A percentile compares a stretch with the other conserved stretches of the same genome.
Evolutionary conservation across 35 echinoderm and acorn worm genomes (phyloP).

Genomic region (Eucidaris tribuloides): DNA sequence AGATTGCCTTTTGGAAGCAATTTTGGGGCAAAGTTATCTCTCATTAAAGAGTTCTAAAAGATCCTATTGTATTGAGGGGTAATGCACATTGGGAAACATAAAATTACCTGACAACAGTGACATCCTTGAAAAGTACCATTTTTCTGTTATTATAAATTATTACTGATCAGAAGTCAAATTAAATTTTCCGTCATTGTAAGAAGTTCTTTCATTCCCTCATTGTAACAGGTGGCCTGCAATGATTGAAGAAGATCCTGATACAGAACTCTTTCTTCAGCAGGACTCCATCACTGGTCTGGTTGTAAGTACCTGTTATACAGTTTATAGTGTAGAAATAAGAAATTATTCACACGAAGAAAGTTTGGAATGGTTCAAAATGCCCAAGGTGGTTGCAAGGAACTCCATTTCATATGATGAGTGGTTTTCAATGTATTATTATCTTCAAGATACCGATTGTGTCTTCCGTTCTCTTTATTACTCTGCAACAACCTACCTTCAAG

Average conservation of each 20-base stretch:
- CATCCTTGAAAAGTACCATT: neutral
- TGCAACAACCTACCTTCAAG: too few species aligned
- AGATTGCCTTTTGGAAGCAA: neutral
- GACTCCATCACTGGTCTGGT: neutral
- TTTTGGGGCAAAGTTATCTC: too few species aligned
- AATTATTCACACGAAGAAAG: too few species aligned
- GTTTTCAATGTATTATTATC: too few species aligned
- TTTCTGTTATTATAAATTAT: neutral
- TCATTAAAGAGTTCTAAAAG: neutral
- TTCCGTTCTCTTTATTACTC: too few species aligned
- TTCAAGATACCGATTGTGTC: too few species aligned
- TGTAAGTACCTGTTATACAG: constrained; percentile 38
- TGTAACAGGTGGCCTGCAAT: constrained; percentile 90
- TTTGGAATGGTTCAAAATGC: too few species aligned
- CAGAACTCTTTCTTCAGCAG: constrained; percentile 5
- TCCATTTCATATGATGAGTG: too few species aligned
- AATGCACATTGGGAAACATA: neutral
- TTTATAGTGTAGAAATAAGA: too few species aligned
- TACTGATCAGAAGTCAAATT: neutral
- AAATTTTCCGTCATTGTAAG: neutral
- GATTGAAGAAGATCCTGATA: constrained; percentile 91
- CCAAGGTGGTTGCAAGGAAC: too few species aligned
- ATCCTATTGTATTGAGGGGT: neutral
- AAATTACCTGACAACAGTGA: neutral
- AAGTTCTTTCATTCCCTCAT: neutral